phyloP scores from a whole-genome alignment of 2,113 vertebrate species.

The Brachyhypopomus occidentalis region DNA sequence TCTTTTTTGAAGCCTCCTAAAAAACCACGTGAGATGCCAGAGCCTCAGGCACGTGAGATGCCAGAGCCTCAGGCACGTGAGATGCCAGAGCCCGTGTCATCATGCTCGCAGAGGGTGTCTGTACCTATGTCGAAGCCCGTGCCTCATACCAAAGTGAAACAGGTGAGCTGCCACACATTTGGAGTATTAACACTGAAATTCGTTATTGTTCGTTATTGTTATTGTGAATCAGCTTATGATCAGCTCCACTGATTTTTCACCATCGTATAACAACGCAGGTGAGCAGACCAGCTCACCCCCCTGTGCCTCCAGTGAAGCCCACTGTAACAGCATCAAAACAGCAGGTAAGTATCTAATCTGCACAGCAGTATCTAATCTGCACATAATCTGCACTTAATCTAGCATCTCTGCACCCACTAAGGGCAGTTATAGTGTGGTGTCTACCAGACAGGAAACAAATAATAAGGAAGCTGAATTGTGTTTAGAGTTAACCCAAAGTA shows the following conservation, averaged over 20 bases:
- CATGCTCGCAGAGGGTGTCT: constrained; percentile 56
- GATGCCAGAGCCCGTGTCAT: not conserved
- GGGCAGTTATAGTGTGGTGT: not conserved
- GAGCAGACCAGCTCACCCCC: constrained; percentile 53
- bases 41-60: not conserved
- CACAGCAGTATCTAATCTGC: not conserved
- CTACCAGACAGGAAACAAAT: too few relatives aligned
- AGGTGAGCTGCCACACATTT: constrained; percentile 61
- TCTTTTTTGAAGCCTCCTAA: constrained; percentile 57
- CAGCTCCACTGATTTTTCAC: not conserved
- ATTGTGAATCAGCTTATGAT: not conserved
- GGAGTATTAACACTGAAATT: not conserved
- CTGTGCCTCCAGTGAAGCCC: constrained; percentile 63
- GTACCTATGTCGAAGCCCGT: constrained; percentile 64
- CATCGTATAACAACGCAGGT: constrained; percentile 43
- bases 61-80: constrained; percentile 9
- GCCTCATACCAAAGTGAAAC: constrained; percentile 53
- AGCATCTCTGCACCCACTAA: not conserved
- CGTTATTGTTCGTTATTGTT: too few relatives aligned
- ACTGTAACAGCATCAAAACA: constrained; percentile 22
- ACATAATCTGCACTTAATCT: not conserved
- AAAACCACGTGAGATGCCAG: too few relatives aligned
- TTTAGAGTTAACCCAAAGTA: too few relatives aligned
- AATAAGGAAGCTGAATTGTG: too few relatives aligned
- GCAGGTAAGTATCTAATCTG: constrained; percentile 25